These are phyloP conservation scores for Cyphomyrus discorhynchus DNA, from an alignment of 2,113 vertebrate genomes.

Conservation along the genomic window DNA sequence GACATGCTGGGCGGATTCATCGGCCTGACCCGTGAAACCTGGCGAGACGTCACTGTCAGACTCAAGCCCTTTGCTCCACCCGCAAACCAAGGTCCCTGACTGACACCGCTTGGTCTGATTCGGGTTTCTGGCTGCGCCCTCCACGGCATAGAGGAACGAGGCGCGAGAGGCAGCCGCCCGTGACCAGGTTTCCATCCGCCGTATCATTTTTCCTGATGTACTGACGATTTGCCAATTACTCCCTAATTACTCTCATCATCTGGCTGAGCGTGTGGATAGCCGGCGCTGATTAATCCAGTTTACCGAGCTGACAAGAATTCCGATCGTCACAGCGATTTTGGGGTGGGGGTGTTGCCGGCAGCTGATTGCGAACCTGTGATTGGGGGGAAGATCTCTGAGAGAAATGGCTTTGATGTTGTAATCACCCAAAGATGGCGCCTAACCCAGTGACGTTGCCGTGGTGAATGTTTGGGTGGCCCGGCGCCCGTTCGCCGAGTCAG, in stretches of 20 bases:
- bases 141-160: background rate
- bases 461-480: background rate
- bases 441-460: background rate
- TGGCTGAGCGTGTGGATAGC: conserved; percentile 61
- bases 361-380: background rate
- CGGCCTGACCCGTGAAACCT: background rate
- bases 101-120: background rate
- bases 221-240: conserved; percentile 72
- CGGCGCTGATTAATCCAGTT: conserved; percentile 66
- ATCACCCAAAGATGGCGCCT: conserved; percentile 1
- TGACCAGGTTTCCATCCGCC: background rate
- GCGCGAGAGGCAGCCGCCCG: background rate
- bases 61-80: background rate
- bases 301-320: conserved; percentile 57
- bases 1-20: background rate
- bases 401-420: conserved; percentile 9
- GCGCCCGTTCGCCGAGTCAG: too few species aligned
- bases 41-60: background rate
- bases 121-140: background rate
- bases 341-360: conserved; percentile 23
- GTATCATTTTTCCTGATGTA: conserved; percentile 66
- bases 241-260: conserved; percentile 70
- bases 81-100: background rate
- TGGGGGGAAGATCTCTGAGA: background rate
- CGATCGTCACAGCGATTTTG: conserved; percentile 40